phyloP scores from a whole-genome alignment of 1,140 invertebrate genomes.

The Zaprionus ghesquierei region DNA sequence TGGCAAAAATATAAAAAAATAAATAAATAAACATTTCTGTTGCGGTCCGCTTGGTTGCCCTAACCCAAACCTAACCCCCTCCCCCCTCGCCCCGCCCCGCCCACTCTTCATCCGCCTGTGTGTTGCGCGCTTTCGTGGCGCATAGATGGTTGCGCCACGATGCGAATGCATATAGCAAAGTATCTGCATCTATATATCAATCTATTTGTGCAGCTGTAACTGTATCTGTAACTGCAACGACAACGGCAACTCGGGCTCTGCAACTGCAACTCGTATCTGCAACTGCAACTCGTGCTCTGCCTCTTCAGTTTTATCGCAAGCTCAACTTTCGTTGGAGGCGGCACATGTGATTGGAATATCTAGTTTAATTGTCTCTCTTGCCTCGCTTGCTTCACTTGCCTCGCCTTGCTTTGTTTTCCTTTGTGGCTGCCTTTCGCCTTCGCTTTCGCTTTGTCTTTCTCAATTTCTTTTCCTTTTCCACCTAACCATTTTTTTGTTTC shows the following conservation, averaged over 20 bases:
- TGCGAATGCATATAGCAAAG: slow-evolving; percentile 20
- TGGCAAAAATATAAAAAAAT: slow-evolving; percentile 18
- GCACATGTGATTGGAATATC: neutral
- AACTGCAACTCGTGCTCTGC: neutral
- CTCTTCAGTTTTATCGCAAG: neutral
- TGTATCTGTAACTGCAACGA: neutral
- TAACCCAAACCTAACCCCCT: neutral
- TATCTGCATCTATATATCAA: slow-evolving; percentile 3
- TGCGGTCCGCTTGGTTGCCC: neutral
- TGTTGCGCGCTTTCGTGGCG: neutral
- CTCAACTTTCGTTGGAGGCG: too few species aligned
- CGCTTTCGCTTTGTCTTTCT: too few species aligned
- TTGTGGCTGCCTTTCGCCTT: neutral
- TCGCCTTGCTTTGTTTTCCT: too few species aligned
- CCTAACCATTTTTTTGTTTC: too few species aligned
- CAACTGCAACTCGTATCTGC: neutral
- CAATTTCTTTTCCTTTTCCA: too few species aligned
- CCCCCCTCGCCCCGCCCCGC: neutral
- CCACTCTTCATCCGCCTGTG: neutral
- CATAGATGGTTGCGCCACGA: slow-evolving; percentile 1
- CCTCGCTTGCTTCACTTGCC: too few species aligned
- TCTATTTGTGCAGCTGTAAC: neutral
- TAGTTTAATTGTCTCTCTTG: neutral
- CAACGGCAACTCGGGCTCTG: neutral
- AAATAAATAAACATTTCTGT: slow-evolving; percentile 28